phyloP scores from a whole-genome alignment of 2,113 vertebrate genomes.

The Tetrax tetrax region DNA sequence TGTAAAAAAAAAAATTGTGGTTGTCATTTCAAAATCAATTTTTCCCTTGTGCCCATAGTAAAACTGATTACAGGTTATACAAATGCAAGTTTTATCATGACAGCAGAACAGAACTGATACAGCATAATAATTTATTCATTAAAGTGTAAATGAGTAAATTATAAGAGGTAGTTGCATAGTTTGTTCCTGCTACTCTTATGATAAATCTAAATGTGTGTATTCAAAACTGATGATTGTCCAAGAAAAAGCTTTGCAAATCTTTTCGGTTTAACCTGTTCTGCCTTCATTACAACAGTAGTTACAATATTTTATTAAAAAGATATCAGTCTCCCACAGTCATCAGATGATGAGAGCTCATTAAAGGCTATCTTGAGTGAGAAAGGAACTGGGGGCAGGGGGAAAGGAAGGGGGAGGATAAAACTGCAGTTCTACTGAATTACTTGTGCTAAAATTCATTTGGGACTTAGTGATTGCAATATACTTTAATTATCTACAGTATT shows the following conservation, averaged over 20 bases:
- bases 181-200: conserved; percentile 4
- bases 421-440: neutral
- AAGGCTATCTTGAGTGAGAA: neutral
- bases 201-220: neutral
- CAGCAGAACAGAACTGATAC: conserved; percentile 42
- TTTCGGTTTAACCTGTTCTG: neutral
- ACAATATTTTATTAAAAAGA: neutral
- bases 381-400: fast-evolving
- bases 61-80: conserved; percentile 67
- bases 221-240: neutral
- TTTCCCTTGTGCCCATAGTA: conserved; percentile 47
- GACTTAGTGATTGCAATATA: neutral
- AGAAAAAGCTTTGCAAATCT: neutral
- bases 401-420: neutral
- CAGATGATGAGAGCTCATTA: neutral
- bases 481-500: neutral
- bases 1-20: neutral
- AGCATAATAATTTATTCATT: conserved; percentile 77
- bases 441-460: neutral
- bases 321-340: neutral
- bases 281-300: conserved; percentile 8
- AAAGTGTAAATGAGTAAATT: conserved; percentile 71
- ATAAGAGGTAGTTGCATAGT: neutral
- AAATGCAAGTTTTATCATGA: conserved; percentile 71
- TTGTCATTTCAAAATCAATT: conserved; percentile 57